Base-by-base conservation (phyloP, 2,888 invertebrate species). In the Pimpla rufipes region DNA sequence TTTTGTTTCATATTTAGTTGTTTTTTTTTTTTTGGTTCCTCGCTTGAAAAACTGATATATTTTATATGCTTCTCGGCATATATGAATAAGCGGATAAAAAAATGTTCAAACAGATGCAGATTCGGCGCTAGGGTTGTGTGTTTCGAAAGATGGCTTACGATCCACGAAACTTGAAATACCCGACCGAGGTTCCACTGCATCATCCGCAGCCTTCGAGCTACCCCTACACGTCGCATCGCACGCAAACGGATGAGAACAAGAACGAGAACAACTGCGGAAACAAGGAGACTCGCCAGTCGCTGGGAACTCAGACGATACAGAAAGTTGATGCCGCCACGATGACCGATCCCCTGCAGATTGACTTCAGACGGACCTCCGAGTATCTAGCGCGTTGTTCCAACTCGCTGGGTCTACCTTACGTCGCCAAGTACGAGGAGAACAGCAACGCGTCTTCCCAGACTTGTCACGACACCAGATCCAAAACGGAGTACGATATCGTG, bases 321-420 rank as follows among this genome's bases (percentile, higher is more conserved):
- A 93, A 93, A 85, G 92, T 93, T 6, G 93, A 93, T 71, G 93
- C 91, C 1, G 91, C 93, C 0, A 93, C 93, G 6, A 93, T 93
- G 93, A 93, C 93, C 5, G 93, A 93, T 88, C 93, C 93, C 0
- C 79, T 93, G 67, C 91, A 91, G 74, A 93, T 93, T 74, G 93
- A 93, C 82, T 93, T 93, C 71, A 90, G 90, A 85, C 85, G 92
- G 18, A 93, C 93, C 4, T 92, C 93, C 0, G 93, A 93, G 78
- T 93, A 93, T 76, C 86, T 93, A 67, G 92, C 92, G 6, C 89
- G 92, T 18, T 93, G 92, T 78, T 93, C 92, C 3, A 92, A 87
- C 82, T 90, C 90, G 2, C 85, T 93, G 45, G 92, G 92, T 16
- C 85, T 92, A 70, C 93, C 93, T 13, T 92, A 92, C 21, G 90